Conservation (phyloP, 2,113 vertebrate genomes). For the Toxotes chatareus region DNA sequence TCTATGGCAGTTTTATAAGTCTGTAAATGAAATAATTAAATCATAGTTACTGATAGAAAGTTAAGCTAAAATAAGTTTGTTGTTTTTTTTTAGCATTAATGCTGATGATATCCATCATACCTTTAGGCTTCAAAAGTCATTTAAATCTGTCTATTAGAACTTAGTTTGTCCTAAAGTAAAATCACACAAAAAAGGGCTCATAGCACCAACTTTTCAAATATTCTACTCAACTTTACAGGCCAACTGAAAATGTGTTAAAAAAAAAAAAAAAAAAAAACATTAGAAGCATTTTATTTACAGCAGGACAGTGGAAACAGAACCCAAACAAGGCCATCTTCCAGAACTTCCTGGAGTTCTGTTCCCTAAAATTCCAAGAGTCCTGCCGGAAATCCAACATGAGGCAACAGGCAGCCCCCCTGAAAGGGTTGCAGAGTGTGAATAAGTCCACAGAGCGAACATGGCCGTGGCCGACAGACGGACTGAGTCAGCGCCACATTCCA, state of each 20-base stretch:
- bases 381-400: constrained; percentile 82
- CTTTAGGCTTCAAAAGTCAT: not conserved
- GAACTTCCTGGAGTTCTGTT: constrained; percentile 71
- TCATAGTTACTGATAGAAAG: too few species aligned
- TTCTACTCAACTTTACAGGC: not conserved
- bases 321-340: constrained; percentile 50
- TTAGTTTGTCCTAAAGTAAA: not conserved
- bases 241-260: not conserved
- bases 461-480: constrained; percentile 80
- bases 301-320: constrained; percentile 15
- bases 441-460: constrained; percentile 80
- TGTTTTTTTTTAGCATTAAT: not conserved
- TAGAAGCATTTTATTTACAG: not conserved
- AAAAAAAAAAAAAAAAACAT: not conserved
- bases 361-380: constrained; percentile 71
- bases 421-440: constrained; percentile 77
- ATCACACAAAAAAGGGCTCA: not conserved
- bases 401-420: constrained; percentile 72
- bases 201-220: not conserved
- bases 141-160: not conserved
- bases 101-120: not conserved
- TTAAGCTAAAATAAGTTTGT: too few species aligned
- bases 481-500: constrained; percentile 86
- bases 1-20: too few species aligned
- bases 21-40: too few species aligned